Base-by-base conservation (phyloP, 2,888 invertebrate genomes). In the Nymphalis polychloros region DNA sequence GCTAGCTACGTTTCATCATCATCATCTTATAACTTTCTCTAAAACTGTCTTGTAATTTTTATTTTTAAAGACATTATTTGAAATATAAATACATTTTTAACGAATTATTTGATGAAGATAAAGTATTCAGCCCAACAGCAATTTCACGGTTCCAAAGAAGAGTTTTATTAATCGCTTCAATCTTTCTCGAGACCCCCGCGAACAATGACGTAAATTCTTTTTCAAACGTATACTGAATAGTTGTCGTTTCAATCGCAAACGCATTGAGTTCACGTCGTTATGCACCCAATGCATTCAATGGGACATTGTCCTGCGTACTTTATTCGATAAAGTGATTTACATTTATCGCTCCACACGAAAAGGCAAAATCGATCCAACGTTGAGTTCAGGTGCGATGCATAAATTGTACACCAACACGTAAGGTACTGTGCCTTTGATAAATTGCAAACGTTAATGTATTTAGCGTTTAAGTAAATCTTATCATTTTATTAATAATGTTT, bases 281-380 rank as follows among this genome's bases (percentile, higher is more conserved):
- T 59, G 65, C 59, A 20, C 49, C 52, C 65, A 20, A 52, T 52
- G 52, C 65, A 52, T 47, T 53, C 60, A 65, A 60, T 53, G 60
- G 60, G 46, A 65, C 47, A 65, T 65, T 65, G 64, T 65, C 50
- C 64, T 16, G 59, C 64, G 59, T 17, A 64, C 59, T 59, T 52
- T 47, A 60, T 65, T 65, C 65, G 31, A 47, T 52, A 59, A 65
- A 52, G 52, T 52, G 52, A 52, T 52, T 52, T 52, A 66, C 53
- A 61, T 61, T 31, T 62, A 61, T 53, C 52, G 60, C 10, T 23
- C 20, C 52, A 8, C 49, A 50, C 65, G 52, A 65, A 60, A 65
- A 55, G 61, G 53, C 61, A 47, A 19, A 66, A 66, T 66, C 55
- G 55, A 55, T 55, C 31, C n/a, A n/a, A 17, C 55, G 55, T 4